These are phyloP conservation scores for Trimorus sp. DNA, from an alignment of 2,888 invertebrate genomes.

Conservation along the genomic window DNA sequence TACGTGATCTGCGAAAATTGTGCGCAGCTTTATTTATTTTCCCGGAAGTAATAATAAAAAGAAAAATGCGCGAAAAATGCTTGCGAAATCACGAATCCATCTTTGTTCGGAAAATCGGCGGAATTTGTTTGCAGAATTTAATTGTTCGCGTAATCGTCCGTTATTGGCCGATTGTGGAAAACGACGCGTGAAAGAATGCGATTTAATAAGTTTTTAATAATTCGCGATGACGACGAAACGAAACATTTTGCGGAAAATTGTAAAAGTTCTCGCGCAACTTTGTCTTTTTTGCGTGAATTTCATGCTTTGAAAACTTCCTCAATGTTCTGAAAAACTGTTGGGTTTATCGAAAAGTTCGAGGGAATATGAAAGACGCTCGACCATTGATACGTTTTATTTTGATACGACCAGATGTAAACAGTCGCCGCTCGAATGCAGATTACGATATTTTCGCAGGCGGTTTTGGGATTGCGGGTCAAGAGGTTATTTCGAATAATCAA, in stretches of 20 bases:
- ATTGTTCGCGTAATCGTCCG: slow-evolving; percentile 4
- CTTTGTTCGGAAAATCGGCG: too few species aligned
- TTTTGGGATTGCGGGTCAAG: background rate
- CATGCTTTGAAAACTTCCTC: slow-evolving; percentile 60
- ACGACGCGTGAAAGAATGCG: slow-evolving; percentile 22
- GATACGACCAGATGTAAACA: slow-evolving; percentile 41
- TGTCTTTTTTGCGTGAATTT: slow-evolving; percentile 62
- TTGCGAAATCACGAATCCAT: too few species aligned
- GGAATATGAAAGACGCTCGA: slow-evolving; percentile 53
- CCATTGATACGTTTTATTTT: slow-evolving; percentile 38
- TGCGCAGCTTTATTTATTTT: slow-evolving; percentile 34
- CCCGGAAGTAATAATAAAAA: background rate
- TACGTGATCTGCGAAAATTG: slow-evolving; percentile 58
- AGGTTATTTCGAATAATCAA: background rate
- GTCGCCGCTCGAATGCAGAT: background rate
- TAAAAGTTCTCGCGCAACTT: slow-evolving; percentile 63
- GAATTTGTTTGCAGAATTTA: slow-evolving; percentile 12
- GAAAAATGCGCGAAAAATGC: too few species aligned
- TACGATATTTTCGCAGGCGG: background rate
- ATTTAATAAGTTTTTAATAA: slow-evolving; percentile 57
- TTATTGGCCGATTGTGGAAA: slow-evolving; percentile 7
- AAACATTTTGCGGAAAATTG: slow-evolving; percentile 60
- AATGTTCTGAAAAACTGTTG: slow-evolving; percentile 61
- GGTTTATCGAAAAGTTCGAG: slow-evolving; percentile 63
- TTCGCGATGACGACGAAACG: slow-evolving; percentile 51